Percentiles rank a stretch among this genome's conserved stretches.
Conservation (phyloP, 2,888 invertebrate species). For the Philopedon plagiatum region DNA sequence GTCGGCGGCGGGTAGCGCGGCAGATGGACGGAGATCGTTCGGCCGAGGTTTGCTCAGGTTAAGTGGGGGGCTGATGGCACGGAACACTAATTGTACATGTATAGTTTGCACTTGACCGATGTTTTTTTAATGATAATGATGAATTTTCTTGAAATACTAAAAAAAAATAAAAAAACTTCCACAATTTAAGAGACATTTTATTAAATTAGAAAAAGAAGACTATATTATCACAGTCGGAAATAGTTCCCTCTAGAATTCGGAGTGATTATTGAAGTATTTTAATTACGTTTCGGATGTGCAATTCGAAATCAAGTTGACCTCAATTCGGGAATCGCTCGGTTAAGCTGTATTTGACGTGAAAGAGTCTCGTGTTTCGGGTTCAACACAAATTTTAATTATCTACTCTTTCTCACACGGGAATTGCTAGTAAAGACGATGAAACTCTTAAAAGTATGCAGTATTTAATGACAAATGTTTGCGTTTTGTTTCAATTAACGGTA, state of each 20-base stretch:
- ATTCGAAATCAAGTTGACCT: constrained; percentile 29
- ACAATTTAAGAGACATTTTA: constrained; percentile 14
- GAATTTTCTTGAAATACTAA: too few species aligned
- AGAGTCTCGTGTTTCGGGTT: constrained; percentile 13
- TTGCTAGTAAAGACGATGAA: constrained; percentile 1
- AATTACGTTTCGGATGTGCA: constrained; percentile 29
- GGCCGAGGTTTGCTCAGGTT: too few species aligned
- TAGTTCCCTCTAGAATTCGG: constrained; percentile 16
- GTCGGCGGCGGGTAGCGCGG: too few species aligned
- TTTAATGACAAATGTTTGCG: neutral
- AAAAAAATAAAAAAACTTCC: neutral
- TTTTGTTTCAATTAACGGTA: too few species aligned
- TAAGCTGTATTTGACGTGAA: constrained; percentile 20
- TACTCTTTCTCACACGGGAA: constrained; percentile 7
- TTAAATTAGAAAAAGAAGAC: constrained; percentile 30
- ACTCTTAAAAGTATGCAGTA: neutral
- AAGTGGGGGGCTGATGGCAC: too few species aligned
- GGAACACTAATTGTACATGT: too few species aligned
- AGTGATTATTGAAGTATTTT: constrained; percentile 39
- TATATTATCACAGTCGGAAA: constrained; percentile 18
- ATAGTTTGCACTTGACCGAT: too few species aligned
- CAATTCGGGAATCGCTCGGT: constrained; percentile 33
- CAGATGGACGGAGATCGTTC: too few species aligned
- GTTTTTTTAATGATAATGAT: too few species aligned
- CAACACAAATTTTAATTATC: constrained; percentile 27